Percentiles rank a stretch among this genome's conserved stretches.
phyloP scores from a whole-genome alignment of 2,888 invertebrate species.

The Argyresthia goedartella region DNA sequence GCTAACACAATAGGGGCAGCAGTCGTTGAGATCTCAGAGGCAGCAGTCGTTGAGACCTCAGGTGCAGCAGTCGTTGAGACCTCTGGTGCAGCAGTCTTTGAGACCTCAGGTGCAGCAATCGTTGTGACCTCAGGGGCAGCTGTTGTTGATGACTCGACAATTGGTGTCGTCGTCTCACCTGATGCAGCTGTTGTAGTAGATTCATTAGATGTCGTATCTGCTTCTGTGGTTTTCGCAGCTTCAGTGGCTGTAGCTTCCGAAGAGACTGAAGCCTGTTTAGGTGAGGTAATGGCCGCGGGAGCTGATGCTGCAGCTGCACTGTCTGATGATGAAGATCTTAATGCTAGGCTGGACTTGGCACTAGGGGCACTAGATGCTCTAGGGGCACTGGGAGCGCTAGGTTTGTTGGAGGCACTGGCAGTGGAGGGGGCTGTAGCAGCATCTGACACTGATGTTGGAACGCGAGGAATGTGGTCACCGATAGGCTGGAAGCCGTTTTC shows the following conservation, averaged over 20 bases:
- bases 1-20: too few relatives aligned
- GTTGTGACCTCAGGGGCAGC: conserved; percentile 9
- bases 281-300: not conserved
- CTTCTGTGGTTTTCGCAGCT: not conserved
- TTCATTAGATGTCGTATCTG: not conserved
- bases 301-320: conserved; percentile 6
- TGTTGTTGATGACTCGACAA: not conserved
- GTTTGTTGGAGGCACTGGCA: conserved; percentile 20
- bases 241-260: not conserved
- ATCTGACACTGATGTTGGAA: conserved; percentile 13
- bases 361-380: conserved; percentile 2
- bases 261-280: not conserved
- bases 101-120: conserved; percentile 3
- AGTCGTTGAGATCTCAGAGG: too few relatives aligned
- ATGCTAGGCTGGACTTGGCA: not conserved
- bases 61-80: too few relatives aligned
- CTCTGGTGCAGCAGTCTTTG: too few relatives aligned
- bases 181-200: not conserved
- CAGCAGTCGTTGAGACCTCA: too few relatives aligned
- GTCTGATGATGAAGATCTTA: conserved; percentile 3
- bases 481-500: conserved; percentile 79
- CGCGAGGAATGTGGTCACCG: conserved; percentile 74
- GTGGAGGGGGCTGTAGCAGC: conserved; percentile 19
- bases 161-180: not conserved
- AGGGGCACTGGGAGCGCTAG: conserved; percentile 13